phyloP scores from a whole-genome alignment of 2,797 vertebrate species.

The Spinus olivaceus region DNA sequence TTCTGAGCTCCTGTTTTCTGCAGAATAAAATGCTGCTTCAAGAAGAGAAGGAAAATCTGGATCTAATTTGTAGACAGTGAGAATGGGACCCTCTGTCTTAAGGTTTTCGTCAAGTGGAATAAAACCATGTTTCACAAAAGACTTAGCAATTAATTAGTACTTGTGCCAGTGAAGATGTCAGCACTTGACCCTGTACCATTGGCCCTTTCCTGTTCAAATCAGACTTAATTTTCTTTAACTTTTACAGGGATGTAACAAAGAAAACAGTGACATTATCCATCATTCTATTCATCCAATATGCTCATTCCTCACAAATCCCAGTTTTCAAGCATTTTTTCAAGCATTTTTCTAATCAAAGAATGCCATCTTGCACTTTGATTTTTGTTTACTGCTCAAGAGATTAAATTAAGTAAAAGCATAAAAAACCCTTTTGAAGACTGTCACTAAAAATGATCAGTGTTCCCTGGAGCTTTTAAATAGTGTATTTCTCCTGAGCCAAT shows the following conservation, averaged over 20 bases:
- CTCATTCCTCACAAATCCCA: background rate
- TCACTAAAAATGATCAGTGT: background rate
- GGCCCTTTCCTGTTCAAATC: background rate
- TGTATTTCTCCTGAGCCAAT: slow-evolving; percentile 6
- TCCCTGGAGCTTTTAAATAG: slow-evolving; percentile 14
- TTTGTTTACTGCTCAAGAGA: background rate
- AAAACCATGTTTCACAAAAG: background rate
- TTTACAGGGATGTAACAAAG: background rate
- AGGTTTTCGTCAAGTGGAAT: background rate
- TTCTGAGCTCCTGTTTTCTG: background rate
- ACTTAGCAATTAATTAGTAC: background rate
- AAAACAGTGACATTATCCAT: background rate
- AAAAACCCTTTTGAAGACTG: background rate
- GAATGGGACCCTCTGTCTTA: background rate
- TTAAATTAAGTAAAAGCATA: slow-evolving; percentile 33
- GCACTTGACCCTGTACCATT: background rate
- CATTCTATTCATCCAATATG: background rate
- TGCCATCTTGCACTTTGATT: background rate
- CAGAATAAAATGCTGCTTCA: background rate
- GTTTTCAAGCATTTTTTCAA: background rate
- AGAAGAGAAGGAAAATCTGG: background rate
- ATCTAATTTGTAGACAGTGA: background rate
- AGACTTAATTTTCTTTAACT: background rate
- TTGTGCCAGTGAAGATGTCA: background rate
- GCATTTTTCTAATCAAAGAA: background rate